These are phyloP conservation scores for Ciconia nigra DNA, from an alignment of 2,797 vertebrate genomes.

Conservation along the genomic window DNA sequence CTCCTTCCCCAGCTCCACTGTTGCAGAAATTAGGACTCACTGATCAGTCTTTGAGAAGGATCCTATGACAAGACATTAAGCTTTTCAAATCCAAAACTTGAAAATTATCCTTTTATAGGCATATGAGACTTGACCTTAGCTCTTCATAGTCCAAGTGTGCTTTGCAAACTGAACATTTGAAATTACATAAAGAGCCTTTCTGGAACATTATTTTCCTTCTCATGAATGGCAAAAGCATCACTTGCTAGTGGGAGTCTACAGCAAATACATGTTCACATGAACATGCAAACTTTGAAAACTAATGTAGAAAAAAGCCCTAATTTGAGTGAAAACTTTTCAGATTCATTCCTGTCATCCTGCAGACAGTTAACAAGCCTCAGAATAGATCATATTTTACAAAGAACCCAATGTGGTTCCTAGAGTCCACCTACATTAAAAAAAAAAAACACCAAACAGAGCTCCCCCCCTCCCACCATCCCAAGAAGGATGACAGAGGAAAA, in stretches of 20 bases:
- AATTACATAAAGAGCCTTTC: not conserved
- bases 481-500: not conserved
- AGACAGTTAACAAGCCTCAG: not conserved
- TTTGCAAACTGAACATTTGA: not conserved
- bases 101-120: not conserved
- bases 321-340: not conserved
- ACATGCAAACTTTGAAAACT: not conserved
- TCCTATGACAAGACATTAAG: not conserved
- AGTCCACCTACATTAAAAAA: not conserved
- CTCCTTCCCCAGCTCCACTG: not conserved
- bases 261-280: not conserved
- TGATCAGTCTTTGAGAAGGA: not conserved
- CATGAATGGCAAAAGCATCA: not conserved
- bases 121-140: not conserved
- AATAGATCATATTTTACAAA: not conserved
- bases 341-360: not conserved
- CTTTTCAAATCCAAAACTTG: not conserved
- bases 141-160: not conserved
- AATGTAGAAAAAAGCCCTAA: not conserved
- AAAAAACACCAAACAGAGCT: not conserved
- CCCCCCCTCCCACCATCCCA: accelerated
- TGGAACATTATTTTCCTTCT: not conserved
- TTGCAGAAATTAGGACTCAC: not conserved
- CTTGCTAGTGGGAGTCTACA: not conserved
- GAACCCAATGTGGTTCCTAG: not conserved